phyloP scores from a whole-genome alignment of 2,797 vertebrate species.

The Helarctos malayanus region DNA sequence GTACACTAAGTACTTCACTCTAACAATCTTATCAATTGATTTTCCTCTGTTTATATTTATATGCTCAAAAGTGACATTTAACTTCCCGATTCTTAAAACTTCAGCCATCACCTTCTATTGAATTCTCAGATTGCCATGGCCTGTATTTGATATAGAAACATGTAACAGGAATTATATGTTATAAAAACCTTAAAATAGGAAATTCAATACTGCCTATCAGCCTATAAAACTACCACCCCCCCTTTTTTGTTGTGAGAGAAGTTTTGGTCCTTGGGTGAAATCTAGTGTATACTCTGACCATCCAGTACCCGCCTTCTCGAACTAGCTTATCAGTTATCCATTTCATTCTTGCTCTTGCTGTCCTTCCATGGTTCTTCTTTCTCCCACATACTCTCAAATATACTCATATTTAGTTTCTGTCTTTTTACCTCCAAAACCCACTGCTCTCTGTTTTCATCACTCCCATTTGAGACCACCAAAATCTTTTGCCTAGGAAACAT shows the following conservation, averaged over 20 bases:
- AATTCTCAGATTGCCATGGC: background rate
- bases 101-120: background rate
- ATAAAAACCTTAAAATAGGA: background rate
- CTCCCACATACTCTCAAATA: background rate
- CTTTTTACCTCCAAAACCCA: background rate
- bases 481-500: background rate
- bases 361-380: background rate
- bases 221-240: background rate
- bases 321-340: background rate
- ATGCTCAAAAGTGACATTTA: background rate
- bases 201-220: background rate
- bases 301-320: background rate
- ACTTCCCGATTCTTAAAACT: background rate
- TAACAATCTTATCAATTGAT: background rate
- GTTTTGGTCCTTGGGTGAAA: background rate
- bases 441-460: background rate
- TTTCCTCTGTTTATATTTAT: background rate
- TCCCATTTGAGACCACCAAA: background rate
- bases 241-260: background rate
- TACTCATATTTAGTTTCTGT: background rate
- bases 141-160: background rate
- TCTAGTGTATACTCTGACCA: no score
- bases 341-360: background rate
- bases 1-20: background rate
- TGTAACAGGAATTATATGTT: background rate